Evolutionary conservation across 2,113 vertebrate genomes (phyloP), one percentile per base, ranked within the genome.

Genomic region (Emydura subglobosa): DNA sequence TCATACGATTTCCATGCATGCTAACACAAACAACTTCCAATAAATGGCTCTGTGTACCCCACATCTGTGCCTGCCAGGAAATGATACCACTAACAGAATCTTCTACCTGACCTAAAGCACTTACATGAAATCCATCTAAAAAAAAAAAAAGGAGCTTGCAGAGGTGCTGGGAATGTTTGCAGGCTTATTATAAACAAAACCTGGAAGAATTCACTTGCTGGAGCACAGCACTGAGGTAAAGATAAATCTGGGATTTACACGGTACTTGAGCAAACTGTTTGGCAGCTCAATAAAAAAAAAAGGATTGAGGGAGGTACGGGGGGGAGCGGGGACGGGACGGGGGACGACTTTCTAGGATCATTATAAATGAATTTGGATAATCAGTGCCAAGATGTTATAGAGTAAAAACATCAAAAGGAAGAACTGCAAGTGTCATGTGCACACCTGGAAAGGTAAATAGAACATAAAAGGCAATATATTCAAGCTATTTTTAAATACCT

Each of bases 121-220:
- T 53, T n/a, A 42, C 5, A 87, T 19, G 39, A 54, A 49, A n/a
- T 24, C 72, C 47, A 25, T 3, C 47, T 0, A 27, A 24, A 79
- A n/a, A 72, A 17, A 39, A 39, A 39, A 39, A 39, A 39, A 39
- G 14, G 65, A 21, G 21, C n/a, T 57, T 7, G 25, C 72, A 42
- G 8, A 72, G 65, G 84, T 49, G 72, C 92, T 95, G 95, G 39
- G 72, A 96, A 89, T 84, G 82, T 79, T 81, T 96, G 80, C 81
- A 88, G 87, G 55, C 34, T 2, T 0, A 89, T 5, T 86, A 39
- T 74, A 94, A 96, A 93, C 29, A 79, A 68, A 68, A 95, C 80
- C 53, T 79, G 13, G 3, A 93, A 93, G 39, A 22, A 85, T 19
- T 50, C 47, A 84, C 8, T 82, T 16, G 57, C 85, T 80, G 22